Percentiles rank a stretch among this genome's conserved stretches.
phyloP scores from a whole-genome alignment of 2,113 vertebrate species.

The Ctenomys sociabilis region DNA sequence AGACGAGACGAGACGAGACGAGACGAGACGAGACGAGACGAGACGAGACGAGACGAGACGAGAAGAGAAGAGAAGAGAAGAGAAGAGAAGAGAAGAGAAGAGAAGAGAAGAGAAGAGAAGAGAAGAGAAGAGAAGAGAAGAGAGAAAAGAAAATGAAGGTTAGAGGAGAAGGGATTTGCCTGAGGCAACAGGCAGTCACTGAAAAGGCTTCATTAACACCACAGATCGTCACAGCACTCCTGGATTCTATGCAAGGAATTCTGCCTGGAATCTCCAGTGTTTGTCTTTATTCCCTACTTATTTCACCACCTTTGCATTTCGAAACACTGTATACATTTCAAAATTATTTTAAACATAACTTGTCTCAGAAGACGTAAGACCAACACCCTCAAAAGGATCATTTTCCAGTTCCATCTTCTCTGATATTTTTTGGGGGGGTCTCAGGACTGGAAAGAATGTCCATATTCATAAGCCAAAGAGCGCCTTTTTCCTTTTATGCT shows the following conservation, averaged over 20 bases:
- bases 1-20: no score
- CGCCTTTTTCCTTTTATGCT: background rate
- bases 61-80: background rate
- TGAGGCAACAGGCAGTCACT: background rate
- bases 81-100: no score
- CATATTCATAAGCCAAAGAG: background rate
- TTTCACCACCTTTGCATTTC: background rate
- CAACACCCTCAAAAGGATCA: background rate
- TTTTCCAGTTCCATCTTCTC: background rate
- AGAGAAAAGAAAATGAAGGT: background rate
- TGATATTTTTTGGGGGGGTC: background rate
- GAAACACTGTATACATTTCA: background rate
- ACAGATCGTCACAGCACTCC: background rate
- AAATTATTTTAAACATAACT: constrained; percentile 2
- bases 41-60: no score
- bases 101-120: background rate
- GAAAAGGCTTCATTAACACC: background rate
- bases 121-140: background rate
- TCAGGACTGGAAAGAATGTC: background rate
- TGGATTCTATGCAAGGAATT: background rate
- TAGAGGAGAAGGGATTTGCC: background rate
- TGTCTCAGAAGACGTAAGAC: background rate
- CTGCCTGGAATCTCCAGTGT: background rate
- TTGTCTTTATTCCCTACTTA: background rate
- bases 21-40: background rate